Percentiles rank a stretch among this genome's conserved stretches.
Evolutionary conservation across 1,140 invertebrate genomes (phyloP).

Genomic region (Leptinotarsa texana): DNA sequence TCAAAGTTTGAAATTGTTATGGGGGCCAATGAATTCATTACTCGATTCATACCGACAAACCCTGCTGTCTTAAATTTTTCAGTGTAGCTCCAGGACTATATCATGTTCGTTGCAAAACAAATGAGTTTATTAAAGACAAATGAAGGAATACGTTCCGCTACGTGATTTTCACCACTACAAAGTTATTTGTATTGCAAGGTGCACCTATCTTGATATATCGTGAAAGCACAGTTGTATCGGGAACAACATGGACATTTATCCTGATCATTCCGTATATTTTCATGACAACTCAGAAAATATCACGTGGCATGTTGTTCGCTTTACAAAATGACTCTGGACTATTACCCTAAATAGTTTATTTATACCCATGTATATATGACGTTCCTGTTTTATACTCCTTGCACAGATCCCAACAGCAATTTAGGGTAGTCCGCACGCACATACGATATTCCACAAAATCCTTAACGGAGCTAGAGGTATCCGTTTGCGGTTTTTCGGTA

Average conservation of each 20-base stretch:
- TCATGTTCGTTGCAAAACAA: not conserved
- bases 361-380: conserved; percentile 45
- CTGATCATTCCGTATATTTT: not conserved
- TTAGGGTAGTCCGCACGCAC: conserved; percentile 47
- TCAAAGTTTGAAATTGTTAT: too few relatives aligned
- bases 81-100: not conserved
- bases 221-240: not conserved
- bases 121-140: not conserved
- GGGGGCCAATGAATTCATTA: too few relatives aligned
- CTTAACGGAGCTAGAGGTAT: conserved; percentile 10
- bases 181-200: not conserved
- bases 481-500: conserved; percentile 7
- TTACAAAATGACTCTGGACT: not conserved
- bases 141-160: not conserved
- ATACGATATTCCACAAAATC: conserved; percentile 22
- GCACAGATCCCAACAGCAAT: conserved; percentile 41
- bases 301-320: not conserved
- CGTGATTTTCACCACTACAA: not conserved
- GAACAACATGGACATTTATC: not conserved
- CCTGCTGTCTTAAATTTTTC: too few relatives aligned
- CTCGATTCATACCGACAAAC: too few relatives aligned
- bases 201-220: conserved; percentile 2
- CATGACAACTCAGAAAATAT: not conserved
- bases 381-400: conserved; percentile 52
- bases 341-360: conserved; percentile 24